Conservation (phyloP, 2,797 vertebrate species). For the Neoniphon sammara region DNA sequence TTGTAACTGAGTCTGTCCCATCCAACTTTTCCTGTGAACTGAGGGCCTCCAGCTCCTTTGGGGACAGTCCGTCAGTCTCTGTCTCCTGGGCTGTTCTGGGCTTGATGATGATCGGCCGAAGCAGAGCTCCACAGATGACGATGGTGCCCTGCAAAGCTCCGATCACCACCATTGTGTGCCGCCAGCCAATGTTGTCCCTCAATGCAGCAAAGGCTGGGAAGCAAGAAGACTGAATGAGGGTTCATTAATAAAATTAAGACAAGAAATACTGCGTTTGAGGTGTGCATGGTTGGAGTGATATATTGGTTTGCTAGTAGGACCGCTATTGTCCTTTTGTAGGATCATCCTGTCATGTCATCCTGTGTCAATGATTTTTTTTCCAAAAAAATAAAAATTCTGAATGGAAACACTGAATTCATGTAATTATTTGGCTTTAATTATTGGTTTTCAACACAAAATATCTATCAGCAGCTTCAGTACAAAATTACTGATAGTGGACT, state of each 20-base stretch:
- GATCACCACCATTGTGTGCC: constrained; percentile 87
- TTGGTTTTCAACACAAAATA: too few species aligned
- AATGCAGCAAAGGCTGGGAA: constrained; percentile 89
- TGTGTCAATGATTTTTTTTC: too few species aligned
- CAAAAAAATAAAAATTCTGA: too few species aligned
- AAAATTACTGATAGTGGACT: too few species aligned
- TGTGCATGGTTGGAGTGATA: neutral
- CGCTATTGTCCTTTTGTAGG: too few species aligned
- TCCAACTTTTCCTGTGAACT: constrained; percentile 73
- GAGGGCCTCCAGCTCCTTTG: constrained; percentile 76
- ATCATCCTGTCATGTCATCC: too few species aligned
- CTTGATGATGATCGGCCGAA: constrained; percentile 89
- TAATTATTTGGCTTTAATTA: too few species aligned
- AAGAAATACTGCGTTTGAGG: neutral
- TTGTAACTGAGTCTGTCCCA: neutral
- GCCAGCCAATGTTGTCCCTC: constrained; percentile 91
- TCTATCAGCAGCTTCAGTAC: too few species aligned
- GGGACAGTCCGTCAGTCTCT: constrained; percentile 31
- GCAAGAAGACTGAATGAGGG: neutral
- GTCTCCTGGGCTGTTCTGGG: constrained; percentile 37
- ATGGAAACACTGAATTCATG: too few species aligned
- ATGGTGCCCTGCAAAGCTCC: constrained; percentile 90
- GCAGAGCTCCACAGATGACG: constrained; percentile 87
- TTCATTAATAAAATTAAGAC: neutral
- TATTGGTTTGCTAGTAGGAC: too few species aligned